Evolutionary conservation across 2,797 vertebrate genomes (phyloP).

Genomic region (Mus caroli): DNA sequence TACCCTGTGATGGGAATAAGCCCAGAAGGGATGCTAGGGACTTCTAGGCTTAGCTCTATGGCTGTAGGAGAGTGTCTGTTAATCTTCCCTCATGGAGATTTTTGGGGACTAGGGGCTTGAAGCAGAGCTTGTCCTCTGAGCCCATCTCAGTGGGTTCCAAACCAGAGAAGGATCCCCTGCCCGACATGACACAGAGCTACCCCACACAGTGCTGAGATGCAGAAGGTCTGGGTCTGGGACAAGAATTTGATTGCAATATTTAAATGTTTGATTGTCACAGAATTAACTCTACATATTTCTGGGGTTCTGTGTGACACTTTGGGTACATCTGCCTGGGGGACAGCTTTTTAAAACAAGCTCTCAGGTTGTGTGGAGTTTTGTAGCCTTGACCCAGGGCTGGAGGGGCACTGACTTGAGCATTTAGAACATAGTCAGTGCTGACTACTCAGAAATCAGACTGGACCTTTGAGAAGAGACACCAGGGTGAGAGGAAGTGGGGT

Average conservation of each 20-base stretch:
- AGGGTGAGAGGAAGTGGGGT: neutral
- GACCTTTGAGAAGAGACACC: rapidly evolving
- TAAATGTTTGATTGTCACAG: neutral
- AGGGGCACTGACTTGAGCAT: rapidly evolving
- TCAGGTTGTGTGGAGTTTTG: rapidly evolving
- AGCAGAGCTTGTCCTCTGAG: rapidly evolving
- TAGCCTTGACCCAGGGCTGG: rapidly evolving
- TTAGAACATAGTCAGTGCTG: neutral
- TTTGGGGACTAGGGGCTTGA: neutral
- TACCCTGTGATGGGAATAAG: rapidly evolving
- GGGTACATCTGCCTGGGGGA: neutral
- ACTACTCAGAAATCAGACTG: rapidly evolving
- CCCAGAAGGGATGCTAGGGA: rapidly evolving
- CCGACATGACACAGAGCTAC: rapidly evolving
- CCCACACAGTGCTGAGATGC: rapidly evolving
- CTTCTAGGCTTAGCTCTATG: neutral
- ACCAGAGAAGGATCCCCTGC: rapidly evolving
- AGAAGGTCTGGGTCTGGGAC: neutral
- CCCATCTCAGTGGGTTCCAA: neutral
- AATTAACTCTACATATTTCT: neutral
- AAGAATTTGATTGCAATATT: neutral
- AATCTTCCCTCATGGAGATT: neutral
- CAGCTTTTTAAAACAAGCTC: neutral
- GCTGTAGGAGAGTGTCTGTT: neutral
- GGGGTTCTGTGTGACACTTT: neutral